Evolutionary conservation across 1,140 invertebrate species (phyloP).

Genomic region (Paralvinella palmiformis): DNA sequence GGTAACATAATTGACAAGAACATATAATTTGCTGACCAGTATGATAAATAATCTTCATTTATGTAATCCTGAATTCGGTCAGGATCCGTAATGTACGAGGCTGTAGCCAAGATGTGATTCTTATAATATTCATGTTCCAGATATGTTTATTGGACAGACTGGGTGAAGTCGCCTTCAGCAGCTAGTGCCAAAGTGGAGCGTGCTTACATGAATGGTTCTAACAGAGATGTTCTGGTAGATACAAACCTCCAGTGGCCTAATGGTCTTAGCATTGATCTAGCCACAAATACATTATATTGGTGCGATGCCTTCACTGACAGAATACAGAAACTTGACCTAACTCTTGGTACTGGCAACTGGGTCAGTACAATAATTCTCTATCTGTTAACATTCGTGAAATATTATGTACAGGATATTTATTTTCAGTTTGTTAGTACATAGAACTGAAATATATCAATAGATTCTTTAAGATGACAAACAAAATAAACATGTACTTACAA

Average conservation of each 20-base stretch:
- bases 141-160: constrained; percentile 79
- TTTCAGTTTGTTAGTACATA: no score
- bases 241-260: constrained; percentile 61
- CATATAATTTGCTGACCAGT: no score
- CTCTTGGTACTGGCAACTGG: constrained; percentile 63
- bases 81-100: no score
- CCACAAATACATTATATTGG: constrained; percentile 59
- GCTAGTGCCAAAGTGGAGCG: constrained; percentile 87
- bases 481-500: no score
- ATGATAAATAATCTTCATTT: no score
- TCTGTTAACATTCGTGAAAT: not conserved
- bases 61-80: no score
- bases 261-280: constrained; percentile 62
- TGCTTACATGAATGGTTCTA: constrained; percentile 78
- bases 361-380: constrained; percentile 40
- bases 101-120: no score
- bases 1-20: no score
- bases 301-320: constrained; percentile 63
- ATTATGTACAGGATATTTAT: not conserved
- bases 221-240: constrained; percentile 73
- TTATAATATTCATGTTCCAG: not conserved
- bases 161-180: constrained; percentile 91
- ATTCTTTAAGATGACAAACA: no score
- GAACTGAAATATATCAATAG: no score
- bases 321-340: constrained; percentile 79